phyloP scores from a whole-genome alignment of 2,113 vertebrate genomes.

The Paradisaea rubra region DNA sequence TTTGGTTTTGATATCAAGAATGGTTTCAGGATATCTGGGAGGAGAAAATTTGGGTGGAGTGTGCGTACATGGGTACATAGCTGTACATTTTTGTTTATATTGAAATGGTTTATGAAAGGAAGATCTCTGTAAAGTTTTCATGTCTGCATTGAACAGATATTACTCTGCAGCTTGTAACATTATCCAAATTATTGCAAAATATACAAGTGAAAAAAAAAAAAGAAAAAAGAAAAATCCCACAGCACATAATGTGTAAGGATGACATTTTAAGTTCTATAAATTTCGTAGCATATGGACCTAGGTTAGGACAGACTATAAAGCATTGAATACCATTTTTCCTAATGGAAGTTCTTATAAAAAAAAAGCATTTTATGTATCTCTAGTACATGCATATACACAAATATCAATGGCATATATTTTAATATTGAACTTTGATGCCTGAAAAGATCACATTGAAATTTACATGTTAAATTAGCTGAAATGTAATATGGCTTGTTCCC shows the following conservation, averaged over 20 bases:
- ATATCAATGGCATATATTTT: neutral
- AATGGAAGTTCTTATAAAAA: neutral
- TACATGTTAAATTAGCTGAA: neutral
- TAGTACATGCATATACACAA: neutral
- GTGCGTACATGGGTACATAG: neutral
- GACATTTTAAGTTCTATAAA: neutral
- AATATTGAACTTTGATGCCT: neutral
- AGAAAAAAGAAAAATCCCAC: neutral
- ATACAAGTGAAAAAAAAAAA: neutral
- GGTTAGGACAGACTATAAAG: neutral
- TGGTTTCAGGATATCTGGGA: neutral
- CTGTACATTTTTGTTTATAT: neutral
- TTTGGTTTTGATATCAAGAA: neutral
- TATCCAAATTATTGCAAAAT: neutral
- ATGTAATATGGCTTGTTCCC: neutral
- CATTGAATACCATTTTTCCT: neutral
- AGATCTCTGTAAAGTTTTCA: neutral
- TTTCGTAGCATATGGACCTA: neutral
- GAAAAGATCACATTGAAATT: neutral
- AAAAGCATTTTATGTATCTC: neutral
- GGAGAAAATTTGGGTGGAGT: neutral
- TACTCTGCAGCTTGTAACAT: neutral
- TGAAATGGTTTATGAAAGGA: conserved; percentile 26
- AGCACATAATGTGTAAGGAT: neutral
- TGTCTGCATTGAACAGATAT: neutral